Percentiles rank a stretch among this genome's conserved stretches.
phyloP scores from a whole-genome alignment of 2,797 vertebrate species.

The Gallinago stenura region DNA sequence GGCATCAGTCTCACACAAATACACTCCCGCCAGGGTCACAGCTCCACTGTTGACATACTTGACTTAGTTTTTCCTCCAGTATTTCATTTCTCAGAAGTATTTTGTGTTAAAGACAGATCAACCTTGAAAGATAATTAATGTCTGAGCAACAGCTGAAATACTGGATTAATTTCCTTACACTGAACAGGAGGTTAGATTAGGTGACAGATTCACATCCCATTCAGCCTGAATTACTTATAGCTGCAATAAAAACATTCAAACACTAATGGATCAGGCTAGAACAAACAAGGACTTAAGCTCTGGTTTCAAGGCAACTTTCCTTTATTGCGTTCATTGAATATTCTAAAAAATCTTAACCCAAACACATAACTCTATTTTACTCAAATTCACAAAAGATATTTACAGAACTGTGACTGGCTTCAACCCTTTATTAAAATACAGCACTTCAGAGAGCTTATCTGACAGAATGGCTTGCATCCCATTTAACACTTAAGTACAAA shows the following conservation, averaged over 20 bases:
- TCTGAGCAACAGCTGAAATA: neutral
- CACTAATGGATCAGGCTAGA: neutral
- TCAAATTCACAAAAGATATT: slow-evolving; percentile 13
- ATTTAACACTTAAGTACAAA: neutral
- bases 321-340: neutral
- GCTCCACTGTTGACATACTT: neutral
- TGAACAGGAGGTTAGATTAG: neutral
- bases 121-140: neutral
- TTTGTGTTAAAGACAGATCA: neutral
- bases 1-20: neutral
- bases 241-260: neutral
- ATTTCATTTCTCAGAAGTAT: neutral
- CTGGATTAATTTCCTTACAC: neutral
- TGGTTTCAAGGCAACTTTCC: neutral
- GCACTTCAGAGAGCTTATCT: neutral
- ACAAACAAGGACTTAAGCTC: neutral
- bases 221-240: neutral
- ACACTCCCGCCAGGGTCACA: neutral
- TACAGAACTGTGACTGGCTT: slow-evolving; percentile 3
- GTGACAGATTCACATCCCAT: neutral
- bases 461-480: neutral
- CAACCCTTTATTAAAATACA: neutral
- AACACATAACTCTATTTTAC: neutral
- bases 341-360: neutral
- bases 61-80: neutral